Percentiles rank a stretch among this genome's conserved stretches.
Conservation (phyloP, 2,888 invertebrate genomes). For the Pandemis heparana region DNA sequence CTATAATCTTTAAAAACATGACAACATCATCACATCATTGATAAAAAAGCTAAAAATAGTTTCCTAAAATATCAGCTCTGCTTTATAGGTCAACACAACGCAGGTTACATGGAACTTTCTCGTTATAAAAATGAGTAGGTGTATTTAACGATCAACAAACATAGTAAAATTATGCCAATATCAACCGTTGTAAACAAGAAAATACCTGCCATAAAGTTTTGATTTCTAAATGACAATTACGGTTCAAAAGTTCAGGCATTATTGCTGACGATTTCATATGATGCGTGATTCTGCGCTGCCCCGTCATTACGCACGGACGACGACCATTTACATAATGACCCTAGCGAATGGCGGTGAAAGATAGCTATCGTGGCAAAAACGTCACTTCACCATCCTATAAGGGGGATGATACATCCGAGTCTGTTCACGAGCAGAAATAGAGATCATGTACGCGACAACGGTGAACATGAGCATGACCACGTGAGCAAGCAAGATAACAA, state of each 20-base stretch:
- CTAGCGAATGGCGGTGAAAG: conserved; percentile 62
- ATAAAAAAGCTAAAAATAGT: neutral
- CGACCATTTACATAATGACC: conserved; percentile 69
- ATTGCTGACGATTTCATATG: conserved; percentile 59
- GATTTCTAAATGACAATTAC: conserved; percentile 49
- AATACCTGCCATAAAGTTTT: conserved; percentile 1
- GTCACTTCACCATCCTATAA: conserved; percentile 33
- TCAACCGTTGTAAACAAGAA: conserved; percentile 22
- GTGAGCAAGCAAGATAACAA: too few relatives aligned
- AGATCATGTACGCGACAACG: neutral
- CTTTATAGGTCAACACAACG: neutral
- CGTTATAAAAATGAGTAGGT: conserved; percentile 4
- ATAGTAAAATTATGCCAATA: neutral
- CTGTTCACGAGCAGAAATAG: neutral
- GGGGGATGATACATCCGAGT: neutral
- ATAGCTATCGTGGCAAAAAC: conserved; percentile 43
- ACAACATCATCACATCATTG: neutral
- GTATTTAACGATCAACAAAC: neutral
- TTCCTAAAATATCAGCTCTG: neutral
- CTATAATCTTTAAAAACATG: neutral
- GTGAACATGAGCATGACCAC: too few relatives aligned
- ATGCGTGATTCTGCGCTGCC: conserved; percentile 61
- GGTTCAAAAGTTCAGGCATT: conserved; percentile 63
- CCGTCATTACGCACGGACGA: conserved; percentile 59
- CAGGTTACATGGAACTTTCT: neutral